Evolutionary conservation across 30 jellyfish, hydroid and myxozoan genomes (phyloP), one percentile per base, ranked within the genome.

Genomic region (Chrysaora quinquecirrha): DNA sequence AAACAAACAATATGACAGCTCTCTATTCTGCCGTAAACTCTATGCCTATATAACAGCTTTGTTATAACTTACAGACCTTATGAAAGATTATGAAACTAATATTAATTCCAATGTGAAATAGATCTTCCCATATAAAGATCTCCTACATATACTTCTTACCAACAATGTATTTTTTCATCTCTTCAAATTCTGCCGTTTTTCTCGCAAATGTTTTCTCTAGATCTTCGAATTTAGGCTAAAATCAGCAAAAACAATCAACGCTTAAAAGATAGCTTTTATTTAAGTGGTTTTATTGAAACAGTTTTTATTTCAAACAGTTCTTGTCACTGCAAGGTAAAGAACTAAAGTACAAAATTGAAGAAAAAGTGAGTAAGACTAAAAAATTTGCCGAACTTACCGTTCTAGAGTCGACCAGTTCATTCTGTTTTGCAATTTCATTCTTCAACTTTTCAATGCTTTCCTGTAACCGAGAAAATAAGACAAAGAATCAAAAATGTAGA

Each of bases 121-220:
- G n/a, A n/a, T n/a, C n/a, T n/a, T n/a, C n/a, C n/a, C n/a, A n/a
- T n/a, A n/a, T n/a, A n/a, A n/a, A n/a, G n/a, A n/a, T n/a, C n/a
- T n/a, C n/a, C n/a, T n/a, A n/a, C n/a, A 38, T 38, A 7, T 22
- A 6, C 32, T 2, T 16, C 81, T 2, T 60, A 86, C 96, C 96
- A 18, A 76, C 96, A 29, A 86, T 77, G 64, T 73, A 77, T 34
- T 86, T 86, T 78, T 86, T 86, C 96, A 86, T 86, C 29, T 77
- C 88, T 16, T 75, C 90, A 75, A 86, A 86, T 35, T 86, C 96
- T 16, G 48, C 64, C 12, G 87, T 61, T 56, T 86, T 86, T 21
- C 76, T 77, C 25, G 32, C 62, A 43, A 66, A 86, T 21, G 65
- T 24, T 52, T 54, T 62, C 38, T 86, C 82, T 9, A 86, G 96